Evolutionary conservation across 2,888 invertebrate species (phyloP), one percentile per base, ranked within the genome.

Genomic region (Drosophila barbarae): DNA sequence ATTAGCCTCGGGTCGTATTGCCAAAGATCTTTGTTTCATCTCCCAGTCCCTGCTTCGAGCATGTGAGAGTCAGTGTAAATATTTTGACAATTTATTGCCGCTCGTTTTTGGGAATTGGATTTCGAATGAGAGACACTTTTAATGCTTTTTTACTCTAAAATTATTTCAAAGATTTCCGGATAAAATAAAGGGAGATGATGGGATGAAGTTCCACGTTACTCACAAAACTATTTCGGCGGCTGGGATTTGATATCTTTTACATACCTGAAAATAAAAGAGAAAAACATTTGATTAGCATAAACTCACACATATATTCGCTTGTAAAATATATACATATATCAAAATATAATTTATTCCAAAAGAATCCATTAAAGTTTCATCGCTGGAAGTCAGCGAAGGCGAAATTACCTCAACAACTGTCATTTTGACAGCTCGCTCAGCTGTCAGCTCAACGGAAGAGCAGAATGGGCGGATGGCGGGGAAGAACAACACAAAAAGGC

Each of bases 321-420:
- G 32, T 47, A 32, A 47, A 39, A 51, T 42, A 46, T 15, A 44
- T 9, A 26, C 9, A 46, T 26, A 35, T 30, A 61, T 34, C 26
- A 42, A 39, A 21, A 38, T 32, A 53, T 54, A 54, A 46, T 41
- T 67, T 50, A 67, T 53, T 46, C 51, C 18, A 35, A 52, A 35
- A 39, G 30, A 36, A 65, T 30, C 66, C 66, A 66, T 67, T 71
- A 51, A 71, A 65, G 57, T 66, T 66, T 58, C 41, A 66, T 66
- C 52, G 53, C 53, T 38, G 36, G 70, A 36, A 35, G 49, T 53
- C 54, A 51, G 63, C 64, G 35, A 47, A 26, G 65, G 51, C 58
- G 60, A 72, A 78, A 78, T 77, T 78, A 70, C 74, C 76, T 72
- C 74, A 76, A 60, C 79, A 78, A 76, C 79, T 81, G 82, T 78